Percentiles rank a stretch among this genome's conserved stretches.
Evolutionary conservation across 2,797 vertebrate genomes (phyloP).

Genomic region (Diceros bicornis): DNA sequence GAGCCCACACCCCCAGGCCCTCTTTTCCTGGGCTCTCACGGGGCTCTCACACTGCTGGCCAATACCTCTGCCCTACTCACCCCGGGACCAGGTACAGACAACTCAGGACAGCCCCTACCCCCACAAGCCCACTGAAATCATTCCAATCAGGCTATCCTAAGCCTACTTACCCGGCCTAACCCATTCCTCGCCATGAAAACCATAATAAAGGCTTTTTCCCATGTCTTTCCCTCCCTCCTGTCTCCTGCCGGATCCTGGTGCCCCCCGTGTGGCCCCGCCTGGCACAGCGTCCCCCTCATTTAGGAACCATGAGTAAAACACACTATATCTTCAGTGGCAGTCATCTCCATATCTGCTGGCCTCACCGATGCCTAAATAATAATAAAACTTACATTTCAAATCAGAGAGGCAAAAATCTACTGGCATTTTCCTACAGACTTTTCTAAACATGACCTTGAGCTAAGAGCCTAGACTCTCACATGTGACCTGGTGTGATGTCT

Average conservation of each 20-base stretch:
- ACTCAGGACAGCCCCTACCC: accelerated
- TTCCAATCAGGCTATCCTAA: neutral
- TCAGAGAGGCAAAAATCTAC: neutral
- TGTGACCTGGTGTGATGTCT: accelerated
- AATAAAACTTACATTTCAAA: neutral
- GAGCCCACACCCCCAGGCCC: neutral
- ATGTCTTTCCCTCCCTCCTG: neutral
- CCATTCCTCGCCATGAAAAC: neutral
- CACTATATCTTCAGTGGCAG: accelerated
- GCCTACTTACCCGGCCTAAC: accelerated
- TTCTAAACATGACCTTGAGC: neutral
- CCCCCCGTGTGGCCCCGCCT: too few species aligned
- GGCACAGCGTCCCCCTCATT: neutral
- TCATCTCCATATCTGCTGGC: neutral
- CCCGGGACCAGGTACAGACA: neutral
- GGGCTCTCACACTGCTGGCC: neutral
- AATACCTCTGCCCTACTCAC: neutral
- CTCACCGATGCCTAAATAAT: accelerated
- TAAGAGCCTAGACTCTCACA: neutral
- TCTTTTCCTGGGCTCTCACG: neutral
- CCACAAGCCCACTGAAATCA: neutral
- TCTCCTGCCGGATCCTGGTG: neutral
- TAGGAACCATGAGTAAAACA: accelerated
- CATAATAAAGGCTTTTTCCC: neutral
- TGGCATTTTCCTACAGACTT: neutral